Conservation (phyloP, 2,797 vertebrate genomes). For the Nannoperca australis region DNA sequence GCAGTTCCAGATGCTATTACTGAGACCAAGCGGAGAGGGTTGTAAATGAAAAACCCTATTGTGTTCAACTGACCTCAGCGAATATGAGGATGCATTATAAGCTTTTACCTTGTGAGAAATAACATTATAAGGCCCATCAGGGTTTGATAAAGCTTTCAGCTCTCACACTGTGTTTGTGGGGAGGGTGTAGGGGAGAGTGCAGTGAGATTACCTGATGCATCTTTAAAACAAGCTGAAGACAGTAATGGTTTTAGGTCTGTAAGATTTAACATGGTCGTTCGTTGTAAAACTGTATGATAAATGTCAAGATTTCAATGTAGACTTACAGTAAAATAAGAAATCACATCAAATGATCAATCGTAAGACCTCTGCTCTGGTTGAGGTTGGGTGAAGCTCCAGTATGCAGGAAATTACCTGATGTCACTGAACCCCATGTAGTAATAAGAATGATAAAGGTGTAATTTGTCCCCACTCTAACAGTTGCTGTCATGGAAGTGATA, state of each 20-base stretch:
- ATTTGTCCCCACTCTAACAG: not conserved
- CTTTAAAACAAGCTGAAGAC: conserved; percentile 46
- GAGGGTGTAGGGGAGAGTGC: not conserved
- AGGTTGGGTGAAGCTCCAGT: not conserved
- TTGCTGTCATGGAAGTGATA: conserved; percentile 3
- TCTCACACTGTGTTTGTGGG: conserved; percentile 31
- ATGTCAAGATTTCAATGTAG: conserved; percentile 1
- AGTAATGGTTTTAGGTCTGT: conserved; percentile 11
- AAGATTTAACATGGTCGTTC: conserved; percentile 22
- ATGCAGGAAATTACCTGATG: not conserved
- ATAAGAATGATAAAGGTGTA: not conserved
- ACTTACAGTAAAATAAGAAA: no score
- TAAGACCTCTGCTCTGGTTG: not conserved
- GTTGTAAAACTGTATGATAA: conserved; percentile 18
- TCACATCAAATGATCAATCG: no score
- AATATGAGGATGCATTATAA: conserved; percentile 68
- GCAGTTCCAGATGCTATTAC: conserved; percentile 43
- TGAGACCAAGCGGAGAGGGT: conserved; percentile 48
- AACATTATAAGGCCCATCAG: conserved; percentile 60
- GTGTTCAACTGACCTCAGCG: conserved; percentile 71
- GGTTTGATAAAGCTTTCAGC: conserved; percentile 56
- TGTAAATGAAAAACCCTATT: conserved; percentile 65
- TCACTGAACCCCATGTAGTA: not conserved
- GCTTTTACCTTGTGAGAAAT: conserved; percentile 71
- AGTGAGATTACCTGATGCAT: conserved; percentile 26